Evolutionary conservation across 2,113 vertebrate genomes (phyloP), one percentile per base, ranked within the genome.

Genomic region (Candoia aspera): DNA sequence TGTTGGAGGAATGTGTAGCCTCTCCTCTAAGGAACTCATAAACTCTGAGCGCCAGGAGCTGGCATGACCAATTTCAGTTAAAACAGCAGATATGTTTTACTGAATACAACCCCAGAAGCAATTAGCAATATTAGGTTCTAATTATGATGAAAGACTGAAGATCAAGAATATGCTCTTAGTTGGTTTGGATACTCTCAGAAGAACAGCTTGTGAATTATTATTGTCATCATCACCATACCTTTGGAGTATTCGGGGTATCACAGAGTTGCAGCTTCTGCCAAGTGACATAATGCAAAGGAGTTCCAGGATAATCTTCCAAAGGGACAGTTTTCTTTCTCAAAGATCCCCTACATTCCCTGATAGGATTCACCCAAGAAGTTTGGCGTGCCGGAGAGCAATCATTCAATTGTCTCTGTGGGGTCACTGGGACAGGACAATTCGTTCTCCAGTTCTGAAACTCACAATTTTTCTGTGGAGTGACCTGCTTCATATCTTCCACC

Each of bases 231-330:
- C 24, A 19, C 91, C 6, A 95, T 96, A 99, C 99, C 98, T 98
- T 99, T 53, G 99, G 98, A 0, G 98, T 99, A 95, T 96, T 97
- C 0, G 98, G 98, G 0, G 97, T 98, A 79, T 98, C 98, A 60
- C 97, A 98, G 0, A 98, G 97, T 79, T 96, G 97, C 91, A 97
- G 96, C 91, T 98, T 98, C 42, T 96, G 98, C 98, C 98, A 98
- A 21, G 97, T 96, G 17, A 97, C 95, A 1, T 97, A 97, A 1
- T 97, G 98, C 37, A 97, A 96, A 0, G 98, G 98, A 11, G 98
- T 98, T 49, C 96, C 96, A 0, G 97, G 97, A 33, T 84, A 88
- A 29, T 60, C 79, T 4, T 54, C n/a, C 8, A 4, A 2, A 29
- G 91, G 59, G 46, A 2, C 5, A 29, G 68, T 86, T 8, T 62